These are phyloP conservation scores for Petrocephalus sullivani DNA, from an alignment of 2,797 vertebrate genomes.

Conservation along the genomic window DNA sequence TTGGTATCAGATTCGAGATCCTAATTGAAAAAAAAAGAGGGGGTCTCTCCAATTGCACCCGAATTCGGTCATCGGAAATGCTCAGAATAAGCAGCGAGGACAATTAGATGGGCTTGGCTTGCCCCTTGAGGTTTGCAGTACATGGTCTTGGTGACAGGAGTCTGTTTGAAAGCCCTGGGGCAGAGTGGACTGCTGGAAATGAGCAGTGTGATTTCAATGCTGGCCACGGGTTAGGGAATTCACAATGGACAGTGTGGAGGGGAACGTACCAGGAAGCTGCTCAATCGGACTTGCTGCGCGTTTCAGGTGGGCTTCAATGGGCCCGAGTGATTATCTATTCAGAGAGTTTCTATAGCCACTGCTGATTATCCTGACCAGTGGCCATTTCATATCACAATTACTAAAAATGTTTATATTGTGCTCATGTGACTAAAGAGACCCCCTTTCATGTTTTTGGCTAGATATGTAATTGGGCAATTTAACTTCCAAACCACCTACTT, in stretches of 20 bases:
- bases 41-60: conserved; percentile 32
- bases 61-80: conserved; percentile 52
- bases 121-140: conserved; percentile 54
- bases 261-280: background rate
- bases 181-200: background rate
- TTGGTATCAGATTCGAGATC: background rate
- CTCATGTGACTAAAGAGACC: background rate
- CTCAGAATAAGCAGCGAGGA: conserved; percentile 56
- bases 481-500: background rate
- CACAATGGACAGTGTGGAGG: background rate
- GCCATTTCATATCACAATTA: background rate
- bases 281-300: background rate
- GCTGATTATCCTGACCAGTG: background rate
- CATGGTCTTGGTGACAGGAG: conserved; percentile 36
- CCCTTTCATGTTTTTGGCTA: background rate
- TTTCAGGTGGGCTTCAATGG: background rate
- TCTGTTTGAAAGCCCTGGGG: conserved; percentile 16
- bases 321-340: background rate
- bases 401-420: conserved; percentile 2
- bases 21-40: conserved; percentile 39
- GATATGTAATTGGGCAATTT: background rate
- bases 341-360: background rate
- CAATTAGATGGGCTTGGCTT: conserved; percentile 56
- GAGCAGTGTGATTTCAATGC: background rate
- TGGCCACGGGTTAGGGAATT: background rate